Conservation (phyloP, 2,113 vertebrate genomes). For the Oncorhynchus nerka region DNA sequence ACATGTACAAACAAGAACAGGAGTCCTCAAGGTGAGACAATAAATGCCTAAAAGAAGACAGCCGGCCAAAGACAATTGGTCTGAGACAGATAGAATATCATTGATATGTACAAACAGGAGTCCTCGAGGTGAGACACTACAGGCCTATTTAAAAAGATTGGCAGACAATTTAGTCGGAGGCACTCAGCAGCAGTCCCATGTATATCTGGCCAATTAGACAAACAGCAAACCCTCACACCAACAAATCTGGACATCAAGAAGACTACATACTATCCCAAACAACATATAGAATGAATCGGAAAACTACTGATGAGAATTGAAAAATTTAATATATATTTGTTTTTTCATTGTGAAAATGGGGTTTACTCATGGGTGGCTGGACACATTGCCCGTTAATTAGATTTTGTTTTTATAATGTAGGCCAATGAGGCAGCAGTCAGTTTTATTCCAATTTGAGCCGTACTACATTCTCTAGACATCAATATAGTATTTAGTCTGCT, state of each 20-base stretch:
- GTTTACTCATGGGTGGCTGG: neutral
- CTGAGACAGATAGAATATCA: constrained; percentile 78
- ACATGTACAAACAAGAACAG: constrained; percentile 97
- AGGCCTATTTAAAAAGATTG: neutral
- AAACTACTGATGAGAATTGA: too few relatives aligned
- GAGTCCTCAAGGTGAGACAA: constrained; percentile 82
- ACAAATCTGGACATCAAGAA: too few relatives aligned
- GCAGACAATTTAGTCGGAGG: too few relatives aligned
- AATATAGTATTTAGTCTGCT: neutral
- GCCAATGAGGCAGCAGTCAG: constrained; percentile 25
- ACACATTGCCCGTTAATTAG: neutral
- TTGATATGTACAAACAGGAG: constrained; percentile 87
- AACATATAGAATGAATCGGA: too few relatives aligned
- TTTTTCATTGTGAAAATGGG: neutral
- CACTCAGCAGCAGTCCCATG: too few relatives aligned
- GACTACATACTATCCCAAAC: too few relatives aligned
- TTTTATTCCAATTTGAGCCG: constrained; percentile 7
- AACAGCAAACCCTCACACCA: too few relatives aligned
- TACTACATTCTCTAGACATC: constrained; percentile 1
- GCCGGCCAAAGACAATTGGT: too few relatives aligned
- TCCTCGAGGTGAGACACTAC: constrained; percentile 48
- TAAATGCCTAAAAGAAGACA: neutral
- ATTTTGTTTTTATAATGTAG: constrained; percentile 41
- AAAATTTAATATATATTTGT: too few relatives aligned
- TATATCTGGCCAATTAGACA: too few relatives aligned